Evolutionary conservation across 2,113 vertebrate species (phyloP).

Genomic region (Microcebus lehilahytsara): DNA sequence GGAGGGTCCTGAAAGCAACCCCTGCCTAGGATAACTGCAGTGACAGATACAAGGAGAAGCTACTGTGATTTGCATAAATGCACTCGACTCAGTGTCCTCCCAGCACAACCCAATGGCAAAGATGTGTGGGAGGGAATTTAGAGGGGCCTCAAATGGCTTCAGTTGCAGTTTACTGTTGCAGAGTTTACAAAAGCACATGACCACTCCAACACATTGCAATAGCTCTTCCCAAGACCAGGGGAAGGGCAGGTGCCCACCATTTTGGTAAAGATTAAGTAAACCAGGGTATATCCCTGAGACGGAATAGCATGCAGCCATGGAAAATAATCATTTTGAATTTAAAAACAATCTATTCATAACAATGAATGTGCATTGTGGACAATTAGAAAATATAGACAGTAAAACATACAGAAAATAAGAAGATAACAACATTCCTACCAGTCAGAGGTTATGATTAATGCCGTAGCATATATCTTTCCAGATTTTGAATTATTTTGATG

Average conservation of each 20-base stretch:
- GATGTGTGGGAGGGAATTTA: no score
- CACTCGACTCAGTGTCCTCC: no score
- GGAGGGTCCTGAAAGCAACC: not conserved
- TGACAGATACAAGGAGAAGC: not conserved
- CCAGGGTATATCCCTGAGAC: not conserved
- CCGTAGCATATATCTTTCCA: not conserved
- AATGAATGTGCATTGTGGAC: not conserved
- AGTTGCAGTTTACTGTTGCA: not conserved
- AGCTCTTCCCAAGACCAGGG: not conserved
- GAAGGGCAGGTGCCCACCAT: not conserved
- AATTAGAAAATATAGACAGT: not conserved
- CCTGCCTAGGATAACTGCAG: not conserved
- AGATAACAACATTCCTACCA: not conserved
- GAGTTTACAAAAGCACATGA: not conserved
- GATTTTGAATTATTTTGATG: slow-evolving; percentile 14
- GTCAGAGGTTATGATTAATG: not conserved
- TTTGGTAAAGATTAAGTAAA: not conserved
- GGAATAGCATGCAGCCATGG: not conserved
- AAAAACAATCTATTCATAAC: not conserved
- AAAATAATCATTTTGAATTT: not conserved
- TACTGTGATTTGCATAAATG: not conserved
- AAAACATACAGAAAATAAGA: not conserved
- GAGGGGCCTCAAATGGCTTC: not conserved
- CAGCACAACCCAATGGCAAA: accelerated
- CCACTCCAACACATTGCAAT: not conserved